phyloP scores from a whole-genome alignment of 2,888 invertebrate genomes.

The Shargacucullia verbasci region DNA sequence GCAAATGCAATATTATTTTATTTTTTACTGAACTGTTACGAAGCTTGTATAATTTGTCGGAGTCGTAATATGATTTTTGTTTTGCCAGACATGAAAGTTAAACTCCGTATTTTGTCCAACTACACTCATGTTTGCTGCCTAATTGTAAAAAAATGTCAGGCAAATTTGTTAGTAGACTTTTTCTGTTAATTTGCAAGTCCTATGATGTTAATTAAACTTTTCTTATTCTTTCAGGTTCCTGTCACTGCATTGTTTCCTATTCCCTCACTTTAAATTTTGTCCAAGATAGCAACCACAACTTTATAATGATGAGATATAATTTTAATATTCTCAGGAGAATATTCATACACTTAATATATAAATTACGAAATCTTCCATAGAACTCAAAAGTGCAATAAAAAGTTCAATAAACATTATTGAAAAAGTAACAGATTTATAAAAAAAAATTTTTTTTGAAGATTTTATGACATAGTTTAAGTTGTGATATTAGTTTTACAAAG shows the following conservation, averaged over 20 bases:
- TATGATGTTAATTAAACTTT: conserved; percentile 47
- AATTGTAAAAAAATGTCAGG: too few relatives aligned
- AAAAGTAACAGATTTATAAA: conserved; percentile 26
- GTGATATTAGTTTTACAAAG: conserved; percentile 67
- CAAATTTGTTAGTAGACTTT: too few relatives aligned
- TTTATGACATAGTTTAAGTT: conserved; percentile 54
- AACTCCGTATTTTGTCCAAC: too few relatives aligned
- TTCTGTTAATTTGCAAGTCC: too few relatives aligned
- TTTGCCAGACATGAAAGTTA: too few relatives aligned
- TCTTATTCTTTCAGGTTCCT: conserved; percentile 92
- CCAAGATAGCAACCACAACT: conserved; percentile 87
- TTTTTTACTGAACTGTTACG: too few relatives aligned
- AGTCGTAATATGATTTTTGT: too few relatives aligned
- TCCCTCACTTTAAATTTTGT: conserved; percentile 95
- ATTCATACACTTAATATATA: conserved; percentile 9
- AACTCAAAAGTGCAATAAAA: conserved; percentile 50
- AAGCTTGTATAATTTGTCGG: too few relatives aligned
- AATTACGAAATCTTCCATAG: conserved; percentile 44
- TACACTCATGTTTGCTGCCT: too few relatives aligned
- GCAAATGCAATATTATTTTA: too few relatives aligned
- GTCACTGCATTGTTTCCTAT: conserved; percentile 96
- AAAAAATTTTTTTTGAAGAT: conserved; percentile 26
- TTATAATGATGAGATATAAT: conserved; percentile 1
- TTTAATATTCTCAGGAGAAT: conserved; percentile 5
- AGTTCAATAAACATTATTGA: conserved; percentile 24